A percentile compares a stretch with the other conserved stretches of the same genome.
These are phyloP conservation scores for Magallana ariakensis DNA, from an alignment of 1,140 invertebrate genomes.

Conservation along the genomic window DNA sequence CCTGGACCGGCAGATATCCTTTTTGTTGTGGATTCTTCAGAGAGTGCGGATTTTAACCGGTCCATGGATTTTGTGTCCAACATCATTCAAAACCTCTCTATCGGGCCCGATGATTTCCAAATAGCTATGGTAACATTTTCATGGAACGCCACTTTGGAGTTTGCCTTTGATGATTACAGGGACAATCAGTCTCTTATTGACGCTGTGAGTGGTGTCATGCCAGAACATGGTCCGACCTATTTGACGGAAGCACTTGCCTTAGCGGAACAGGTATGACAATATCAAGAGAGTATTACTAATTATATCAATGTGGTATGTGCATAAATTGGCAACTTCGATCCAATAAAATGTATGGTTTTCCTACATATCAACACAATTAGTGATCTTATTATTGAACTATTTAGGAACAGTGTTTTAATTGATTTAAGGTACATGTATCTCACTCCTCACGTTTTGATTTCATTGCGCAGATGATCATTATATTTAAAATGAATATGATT, in stretches of 20 bases:
- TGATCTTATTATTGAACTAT: too few species aligned
- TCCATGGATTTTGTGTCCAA: conserved; percentile 28
- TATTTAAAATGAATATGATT: too few species aligned
- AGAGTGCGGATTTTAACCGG: conserved; percentile 27
- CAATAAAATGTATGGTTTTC: too few species aligned
- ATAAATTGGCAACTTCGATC: neutral
- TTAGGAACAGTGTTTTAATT: too few species aligned
- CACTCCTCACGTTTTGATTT: too few species aligned
- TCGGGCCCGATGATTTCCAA: conserved; percentile 47
- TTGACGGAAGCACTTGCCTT: neutral
- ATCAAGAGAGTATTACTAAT: too few species aligned
- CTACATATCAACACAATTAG: too few species aligned
- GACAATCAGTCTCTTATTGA: conserved; percentile 11
- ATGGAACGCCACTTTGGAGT: conserved; percentile 35
- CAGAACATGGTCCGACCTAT: neutral
- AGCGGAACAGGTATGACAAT: neutral
- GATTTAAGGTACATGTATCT: too few species aligned
- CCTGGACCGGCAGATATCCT: conserved; percentile 50
- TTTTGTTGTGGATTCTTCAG: conserved; percentile 48
- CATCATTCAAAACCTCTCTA: conserved; percentile 35
- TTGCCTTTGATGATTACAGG: neutral
- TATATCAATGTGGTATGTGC: too few species aligned
- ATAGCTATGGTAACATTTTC: conserved; percentile 45
- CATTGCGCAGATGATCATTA: too few species aligned
- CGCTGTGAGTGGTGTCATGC: neutral